Conservation (phyloP, 2,888 invertebrate species). For the Hypena proboscidalis region DNA sequence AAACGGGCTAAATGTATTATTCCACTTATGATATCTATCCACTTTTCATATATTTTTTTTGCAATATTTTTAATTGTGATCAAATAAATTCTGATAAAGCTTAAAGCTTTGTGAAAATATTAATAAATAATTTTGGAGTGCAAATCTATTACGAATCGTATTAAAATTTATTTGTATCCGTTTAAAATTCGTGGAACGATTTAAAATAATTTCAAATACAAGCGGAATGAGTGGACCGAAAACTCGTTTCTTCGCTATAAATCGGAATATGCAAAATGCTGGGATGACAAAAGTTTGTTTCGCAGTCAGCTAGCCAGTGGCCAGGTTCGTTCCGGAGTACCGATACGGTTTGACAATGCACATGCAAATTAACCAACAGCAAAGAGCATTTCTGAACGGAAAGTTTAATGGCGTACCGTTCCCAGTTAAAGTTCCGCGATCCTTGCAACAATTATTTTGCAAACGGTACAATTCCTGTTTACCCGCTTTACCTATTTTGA, state of each 20-base stretch:
- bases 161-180: too few relatives aligned
- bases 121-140: too few relatives aligned
- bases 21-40: too few relatives aligned
- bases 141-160: too few relatives aligned
- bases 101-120: too few relatives aligned
- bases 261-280: constrained; percentile 60
- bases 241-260: constrained; percentile 51
- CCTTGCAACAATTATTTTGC: constrained; percentile 69
- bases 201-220: constrained; percentile 46
- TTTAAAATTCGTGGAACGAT: constrained; percentile 35
- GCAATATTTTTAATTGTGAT: too few relatives aligned
- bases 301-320: constrained; percentile 66
- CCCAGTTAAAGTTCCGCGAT: constrained; percentile 64
- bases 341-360: constrained; percentile 82
- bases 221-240: constrained; percentile 37
- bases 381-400: constrained; percentile 70
- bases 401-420: constrained; percentile 74
- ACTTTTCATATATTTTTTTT: too few relatives aligned
- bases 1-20: too few relatives aligned
- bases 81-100: too few relatives aligned
- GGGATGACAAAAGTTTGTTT: constrained; percentile 71
- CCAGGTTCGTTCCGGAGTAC: constrained; percentile 70
- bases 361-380: constrained; percentile 79
- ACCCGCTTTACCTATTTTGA: constrained; percentile 52
- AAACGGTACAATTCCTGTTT: constrained; percentile 51